Conservation (phyloP, 2,797 vertebrate species). For the Chrosomus eos region DNA sequence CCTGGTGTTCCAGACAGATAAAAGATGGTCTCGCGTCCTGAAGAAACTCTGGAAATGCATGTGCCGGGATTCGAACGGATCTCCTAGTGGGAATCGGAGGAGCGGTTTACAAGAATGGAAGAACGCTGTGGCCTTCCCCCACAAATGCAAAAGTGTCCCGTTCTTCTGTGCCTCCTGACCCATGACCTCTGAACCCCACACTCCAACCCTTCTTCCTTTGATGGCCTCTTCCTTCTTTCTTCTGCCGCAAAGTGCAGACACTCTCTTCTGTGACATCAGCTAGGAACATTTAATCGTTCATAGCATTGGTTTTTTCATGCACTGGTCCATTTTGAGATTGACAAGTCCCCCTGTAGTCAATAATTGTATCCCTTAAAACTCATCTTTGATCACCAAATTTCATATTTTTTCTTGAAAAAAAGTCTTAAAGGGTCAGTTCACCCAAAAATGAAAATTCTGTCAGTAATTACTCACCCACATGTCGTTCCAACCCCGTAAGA, state of each 20-base stretch:
- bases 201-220: slow-evolving; percentile 74
- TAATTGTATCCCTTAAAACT: no score
- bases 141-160: slow-evolving; percentile 63
- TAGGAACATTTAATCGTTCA: not conserved
- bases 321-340: not conserved
- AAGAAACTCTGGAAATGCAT: slow-evolving; percentile 71
- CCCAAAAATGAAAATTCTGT: no score
- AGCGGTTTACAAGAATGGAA: slow-evolving; percentile 71
- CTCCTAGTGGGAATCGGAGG: slow-evolving; percentile 76
- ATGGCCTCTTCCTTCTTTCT: slow-evolving; percentile 69
- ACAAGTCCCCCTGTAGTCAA: no score
- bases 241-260: slow-evolving; percentile 5
- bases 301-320: not conserved
- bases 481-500: no score
- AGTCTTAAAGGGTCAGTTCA: no score
- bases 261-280: not conserved
- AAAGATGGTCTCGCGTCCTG: slow-evolving; percentile 22
- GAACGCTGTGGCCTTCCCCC: slow-evolving; percentile 70
- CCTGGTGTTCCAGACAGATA: slow-evolving; percentile 30
- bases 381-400: no score
- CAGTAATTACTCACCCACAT: no score
- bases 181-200: slow-evolving; percentile 72
- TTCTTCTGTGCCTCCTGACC: slow-evolving; percentile 78
- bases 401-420: no score
- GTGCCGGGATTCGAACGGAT: slow-evolving; percentile 70